These are phyloP conservation scores for Labroides dimidiatus DNA, from an alignment of 2,797 vertebrate species.

Conservation along the genomic window DNA sequence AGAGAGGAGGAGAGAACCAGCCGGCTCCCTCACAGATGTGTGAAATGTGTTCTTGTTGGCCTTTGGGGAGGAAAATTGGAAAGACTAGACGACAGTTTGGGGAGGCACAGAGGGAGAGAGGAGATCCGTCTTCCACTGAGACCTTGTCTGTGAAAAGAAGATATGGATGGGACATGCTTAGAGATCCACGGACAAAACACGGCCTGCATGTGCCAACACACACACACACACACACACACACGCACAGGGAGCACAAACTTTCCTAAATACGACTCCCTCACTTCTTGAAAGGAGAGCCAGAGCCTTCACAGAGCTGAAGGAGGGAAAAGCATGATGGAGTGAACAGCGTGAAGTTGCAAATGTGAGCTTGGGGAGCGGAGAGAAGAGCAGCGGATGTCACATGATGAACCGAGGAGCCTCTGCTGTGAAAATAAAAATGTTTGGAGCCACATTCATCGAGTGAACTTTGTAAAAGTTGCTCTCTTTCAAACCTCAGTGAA, in stretches of 20 bases:
- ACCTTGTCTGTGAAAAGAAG: constrained; percentile 80
- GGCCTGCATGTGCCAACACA: constrained; percentile 11
- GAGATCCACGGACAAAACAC: constrained; percentile 70
- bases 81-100: constrained; percentile 70
- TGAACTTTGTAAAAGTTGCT: constrained; percentile 29
- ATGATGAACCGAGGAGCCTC: constrained; percentile 38
- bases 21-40: constrained; percentile 61
- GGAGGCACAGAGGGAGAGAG: constrained; percentile 68
- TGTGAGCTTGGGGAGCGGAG: constrained; percentile 60
- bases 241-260: constrained; percentile 34
- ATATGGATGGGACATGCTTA: constrained; percentile 75
- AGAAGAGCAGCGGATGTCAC: constrained; percentile 61
- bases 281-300: constrained; percentile 58
- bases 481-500: constrained; percentile 23
- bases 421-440: constrained; percentile 41
- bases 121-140: constrained; percentile 79
- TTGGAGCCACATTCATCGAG: constrained; percentile 15
- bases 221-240: constrained; percentile 14
- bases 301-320: constrained; percentile 54
- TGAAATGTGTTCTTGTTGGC: constrained; percentile 71
- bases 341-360: constrained; percentile 61
- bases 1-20: constrained; percentile 1
- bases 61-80: constrained; percentile 75
- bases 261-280: constrained; percentile 61
- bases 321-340: constrained; percentile 41